phyloP scores from a whole-genome alignment of 2,113 vertebrate species.

The Dolichotis patagonum region DNA sequence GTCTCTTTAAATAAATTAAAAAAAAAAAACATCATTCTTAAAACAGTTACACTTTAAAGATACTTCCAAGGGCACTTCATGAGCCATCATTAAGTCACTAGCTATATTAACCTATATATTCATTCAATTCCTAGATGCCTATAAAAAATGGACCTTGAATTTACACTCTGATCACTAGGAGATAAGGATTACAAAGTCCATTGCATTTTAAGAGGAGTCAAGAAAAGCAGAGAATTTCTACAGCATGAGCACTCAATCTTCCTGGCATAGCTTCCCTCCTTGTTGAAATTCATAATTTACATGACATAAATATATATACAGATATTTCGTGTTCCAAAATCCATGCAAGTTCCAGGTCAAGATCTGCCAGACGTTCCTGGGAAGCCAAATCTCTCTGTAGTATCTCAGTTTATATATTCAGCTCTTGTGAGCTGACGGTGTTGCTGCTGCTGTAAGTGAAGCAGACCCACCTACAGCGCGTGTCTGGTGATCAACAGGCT shows the following conservation, averaged over 20 bases:
- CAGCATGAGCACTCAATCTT: conserved; percentile 68
- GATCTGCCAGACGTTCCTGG: conserved; percentile 85
- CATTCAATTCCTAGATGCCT: conserved; percentile 56
- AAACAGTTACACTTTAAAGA: conserved; percentile 51
- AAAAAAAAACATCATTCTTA: neutral
- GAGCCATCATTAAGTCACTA: neutral
- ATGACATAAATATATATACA: conserved; percentile 80
- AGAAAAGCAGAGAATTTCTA: conserved; percentile 74
- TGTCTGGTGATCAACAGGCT: neutral
- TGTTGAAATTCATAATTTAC: conserved; percentile 76
- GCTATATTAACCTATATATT: conserved; percentile 25
- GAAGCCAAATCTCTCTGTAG: conserved; percentile 82
- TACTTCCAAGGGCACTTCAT: conserved; percentile 37
- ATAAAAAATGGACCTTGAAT: conserved; percentile 25
- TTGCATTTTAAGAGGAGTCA: neutral
- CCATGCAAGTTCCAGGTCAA: conserved; percentile 83
- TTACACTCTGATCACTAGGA: neutral
- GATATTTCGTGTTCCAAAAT: conserved; percentile 73
- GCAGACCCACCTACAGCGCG: neutral
- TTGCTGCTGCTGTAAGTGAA: neutral
- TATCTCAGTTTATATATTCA: conserved; percentile 76
- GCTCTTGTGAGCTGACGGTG: neutral
- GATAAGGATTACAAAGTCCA: neutral
- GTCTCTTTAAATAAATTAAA: too few species aligned
- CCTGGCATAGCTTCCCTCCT: conserved; percentile 73